Evolutionary conservation across 92 coral and sea anemone genomes (phyloP).

Genomic region (Desmophyllum pertusum): DNA sequence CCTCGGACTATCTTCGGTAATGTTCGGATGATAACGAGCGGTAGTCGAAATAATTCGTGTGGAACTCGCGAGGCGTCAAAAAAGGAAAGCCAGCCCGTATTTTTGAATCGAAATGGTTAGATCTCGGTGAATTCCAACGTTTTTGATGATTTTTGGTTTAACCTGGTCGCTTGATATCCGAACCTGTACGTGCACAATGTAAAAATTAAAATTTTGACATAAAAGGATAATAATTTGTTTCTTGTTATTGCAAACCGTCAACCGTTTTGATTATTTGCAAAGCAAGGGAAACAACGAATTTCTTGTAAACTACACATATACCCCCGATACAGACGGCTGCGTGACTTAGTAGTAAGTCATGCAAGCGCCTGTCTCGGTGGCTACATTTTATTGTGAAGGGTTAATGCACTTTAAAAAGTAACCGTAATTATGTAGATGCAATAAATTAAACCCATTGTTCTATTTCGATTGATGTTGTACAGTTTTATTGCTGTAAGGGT

Average conservation of each 20-base stretch:
- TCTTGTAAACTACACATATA: background rate
- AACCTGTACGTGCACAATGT: constrained; percentile 8
- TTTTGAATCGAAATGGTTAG: background rate
- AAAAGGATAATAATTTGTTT: background rate
- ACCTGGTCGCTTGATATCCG: background rate
- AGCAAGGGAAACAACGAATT: background rate
- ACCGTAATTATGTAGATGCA: background rate
- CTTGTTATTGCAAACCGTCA: background rate
- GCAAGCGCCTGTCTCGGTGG: background rate
- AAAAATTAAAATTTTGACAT: background rate
- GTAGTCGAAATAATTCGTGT: background rate
- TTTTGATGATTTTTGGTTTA: background rate
- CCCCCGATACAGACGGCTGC: background rate
- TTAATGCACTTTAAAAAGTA: background rate
- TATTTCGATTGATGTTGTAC: constrained; percentile 7
- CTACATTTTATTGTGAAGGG: constrained; percentile 3
- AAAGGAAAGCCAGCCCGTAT: background rate
- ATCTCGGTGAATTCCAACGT: background rate
- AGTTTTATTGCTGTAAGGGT: constrained; percentile 11
- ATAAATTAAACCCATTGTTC: constrained; percentile 6
- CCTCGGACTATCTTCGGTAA: background rate
- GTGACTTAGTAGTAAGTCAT: background rate
- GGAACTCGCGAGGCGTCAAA: background rate
- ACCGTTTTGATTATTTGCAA: background rate
- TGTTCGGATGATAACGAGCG: background rate